Evolutionary conservation across 2,113 vertebrate species (phyloP).

Genomic region (Arvicanthis niloticus): DNA sequence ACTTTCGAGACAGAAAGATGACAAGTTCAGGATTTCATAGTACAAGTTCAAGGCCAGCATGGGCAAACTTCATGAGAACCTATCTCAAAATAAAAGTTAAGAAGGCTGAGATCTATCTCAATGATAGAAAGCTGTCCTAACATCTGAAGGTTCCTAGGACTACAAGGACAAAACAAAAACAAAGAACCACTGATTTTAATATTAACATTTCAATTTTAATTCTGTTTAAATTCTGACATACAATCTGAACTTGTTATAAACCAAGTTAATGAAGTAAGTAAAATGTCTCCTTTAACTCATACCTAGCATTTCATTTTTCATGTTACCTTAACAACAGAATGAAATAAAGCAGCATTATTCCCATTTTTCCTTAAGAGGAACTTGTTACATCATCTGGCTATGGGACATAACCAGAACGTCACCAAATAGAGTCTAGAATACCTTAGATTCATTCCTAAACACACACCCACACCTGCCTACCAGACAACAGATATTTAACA

Average conservation of each 20-base stretch:
- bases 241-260: conserved; percentile 17
- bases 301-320: conserved; percentile 1
- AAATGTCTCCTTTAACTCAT: conserved; percentile 32
- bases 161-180: not conserved
- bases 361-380: conserved; percentile 31
- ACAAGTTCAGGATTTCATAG: not conserved
- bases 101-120: not conserved
- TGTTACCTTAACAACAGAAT: conserved; percentile 13
- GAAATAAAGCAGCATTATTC: conserved; percentile 2
- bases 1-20: not conserved
- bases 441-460: not conserved
- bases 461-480: not conserved
- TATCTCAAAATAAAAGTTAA: not conserved
- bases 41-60: not conserved
- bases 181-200: not conserved
- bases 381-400: not conserved
- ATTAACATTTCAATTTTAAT: conserved; percentile 25
- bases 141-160: not conserved
- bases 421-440: not conserved
- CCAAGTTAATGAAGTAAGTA: conserved; percentile 37
- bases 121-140: not conserved
- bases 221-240: not conserved
- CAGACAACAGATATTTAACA: not conserved
- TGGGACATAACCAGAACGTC: not conserved
- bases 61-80: not conserved